phyloP scores from a whole-genome alignment of 2,797 vertebrate species.

The Remorina albescens region DNA sequence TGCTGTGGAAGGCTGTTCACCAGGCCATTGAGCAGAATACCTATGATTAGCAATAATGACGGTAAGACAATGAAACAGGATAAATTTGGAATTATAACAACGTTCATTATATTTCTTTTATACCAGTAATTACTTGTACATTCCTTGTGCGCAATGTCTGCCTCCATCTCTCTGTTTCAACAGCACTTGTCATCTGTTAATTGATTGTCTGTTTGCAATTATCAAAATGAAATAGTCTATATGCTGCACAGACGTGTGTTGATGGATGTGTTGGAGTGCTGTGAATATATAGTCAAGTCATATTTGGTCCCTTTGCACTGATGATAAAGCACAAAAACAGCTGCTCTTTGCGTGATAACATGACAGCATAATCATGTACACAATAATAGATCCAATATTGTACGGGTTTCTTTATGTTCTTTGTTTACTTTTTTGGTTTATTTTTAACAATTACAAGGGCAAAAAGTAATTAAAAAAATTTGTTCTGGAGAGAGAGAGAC shows the following conservation, averaged over 20 bases:
- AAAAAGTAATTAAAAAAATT: too few species aligned
- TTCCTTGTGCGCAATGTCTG: slow-evolving; percentile 15
- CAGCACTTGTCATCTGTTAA: slow-evolving; percentile 36
- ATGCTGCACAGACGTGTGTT: slow-evolving; percentile 8
- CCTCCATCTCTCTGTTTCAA: slow-evolving; percentile 25
- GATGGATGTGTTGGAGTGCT: slow-evolving; percentile 25
- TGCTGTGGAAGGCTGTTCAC: slow-evolving; percentile 26
- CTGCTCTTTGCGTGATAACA: slow-evolving; percentile 45
- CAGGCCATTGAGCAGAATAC: slow-evolving; percentile 49
- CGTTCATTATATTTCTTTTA: slow-evolving; percentile 41
- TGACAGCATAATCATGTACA: slow-evolving; percentile 1
- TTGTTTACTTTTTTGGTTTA: neutral
- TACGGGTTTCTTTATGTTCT: neutral
- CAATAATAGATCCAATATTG: neutral
- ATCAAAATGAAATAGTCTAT: slow-evolving; percentile 9
- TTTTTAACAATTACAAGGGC: too few species aligned
- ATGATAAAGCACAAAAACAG: slow-evolving; percentile 35
- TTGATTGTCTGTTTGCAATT: slow-evolving; percentile 15
- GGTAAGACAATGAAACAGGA: slow-evolving; percentile 33
- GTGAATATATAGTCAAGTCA: slow-evolving; percentile 43
- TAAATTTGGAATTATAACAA: slow-evolving; percentile 22
- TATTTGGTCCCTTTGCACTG: slow-evolving; percentile 19
- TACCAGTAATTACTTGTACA: slow-evolving; percentile 32
- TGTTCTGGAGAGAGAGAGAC: too few species aligned
- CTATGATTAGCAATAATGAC: slow-evolving; percentile 58